Base-by-base conservation (phyloP, 2,888 invertebrate species). In the Xylota sylvarum region DNA sequence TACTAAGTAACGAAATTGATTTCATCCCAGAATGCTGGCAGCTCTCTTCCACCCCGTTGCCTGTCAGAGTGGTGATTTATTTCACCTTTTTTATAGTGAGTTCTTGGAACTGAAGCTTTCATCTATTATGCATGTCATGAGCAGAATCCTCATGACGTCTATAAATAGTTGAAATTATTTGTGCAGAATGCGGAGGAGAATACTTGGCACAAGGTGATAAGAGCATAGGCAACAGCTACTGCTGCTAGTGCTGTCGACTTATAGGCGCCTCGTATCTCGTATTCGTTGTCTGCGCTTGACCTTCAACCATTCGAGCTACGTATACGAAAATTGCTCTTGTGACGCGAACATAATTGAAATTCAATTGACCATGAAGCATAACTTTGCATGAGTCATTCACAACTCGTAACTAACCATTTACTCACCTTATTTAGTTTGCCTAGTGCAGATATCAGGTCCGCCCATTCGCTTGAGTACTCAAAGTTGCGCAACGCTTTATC, bases 381-480 rank as follows among this genome's bases (percentile, higher is more conserved):
- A 35, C 23, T 19, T 58, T 58, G 46, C 50, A 37, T 27, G 58
- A 69, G 19, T 40, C 14, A 67, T 9, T n/a, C 10, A n/a, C 12
- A 52, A 40, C 7, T 40, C 32, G 19, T 9, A 10, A 14, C 14
- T 9, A 70, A 80, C 40, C 58, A 65, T 56, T 32, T 23, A 74
- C 70, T 88, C 93, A 97, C 97, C 94, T 98, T 98, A 92, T 97
- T 97, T 40, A 98, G 94, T 93, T 98, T 98, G 64, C 96, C 97
- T 37, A 98, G 93, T 5, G 97, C 97, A 72, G 97, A 96, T 90
- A 98, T 98, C 67, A 98, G 94, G 93, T 98, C 98, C 74, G 98
- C 97, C 98, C 98, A 98, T 94, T 98, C 98, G 89, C 96, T 96
- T n/a, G 97, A 97, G 91, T 96, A 96, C 90, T 98, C 98, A 93